Percentiles rank a stretch among this genome's conserved stretches.
phyloP scores from a whole-genome alignment of 2,113 vertebrate species.

The Nematolebias whitei region DNA sequence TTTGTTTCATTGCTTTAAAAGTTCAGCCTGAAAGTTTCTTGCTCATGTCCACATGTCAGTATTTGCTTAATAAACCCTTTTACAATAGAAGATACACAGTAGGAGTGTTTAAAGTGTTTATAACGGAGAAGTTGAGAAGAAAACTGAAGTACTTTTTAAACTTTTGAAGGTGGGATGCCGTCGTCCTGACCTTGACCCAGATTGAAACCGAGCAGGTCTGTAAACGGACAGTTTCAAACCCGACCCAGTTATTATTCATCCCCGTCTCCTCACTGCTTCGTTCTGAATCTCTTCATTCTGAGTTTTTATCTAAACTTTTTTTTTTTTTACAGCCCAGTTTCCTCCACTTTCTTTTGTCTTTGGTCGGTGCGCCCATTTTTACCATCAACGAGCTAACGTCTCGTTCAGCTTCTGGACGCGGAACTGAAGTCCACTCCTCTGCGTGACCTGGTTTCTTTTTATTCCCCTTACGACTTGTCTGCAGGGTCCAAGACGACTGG shows the following conservation, averaged over 20 bases:
- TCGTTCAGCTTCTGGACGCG: constrained; percentile 26
- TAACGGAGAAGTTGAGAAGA: not conserved
- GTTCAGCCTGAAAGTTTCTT: not conserved
- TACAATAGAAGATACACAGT: not conserved
- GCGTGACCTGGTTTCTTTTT: constrained; percentile 37
- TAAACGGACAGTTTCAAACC: constrained; percentile 33
- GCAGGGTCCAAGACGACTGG: constrained; percentile 12
- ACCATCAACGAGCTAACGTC: constrained; percentile 46
- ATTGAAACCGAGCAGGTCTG: constrained; percentile 41
- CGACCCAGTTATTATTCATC: constrained; percentile 42
- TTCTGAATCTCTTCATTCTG: constrained; percentile 4
- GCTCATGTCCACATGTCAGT: not conserved
- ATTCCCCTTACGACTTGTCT: constrained; percentile 15
- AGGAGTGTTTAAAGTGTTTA: not conserved
- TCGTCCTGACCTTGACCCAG: constrained; percentile 72
- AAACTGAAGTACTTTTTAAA: constrained; percentile 10
- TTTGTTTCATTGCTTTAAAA: constrained; percentile 1
- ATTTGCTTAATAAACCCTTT: not conserved
- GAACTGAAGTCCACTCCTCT: constrained; percentile 12
- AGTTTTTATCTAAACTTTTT: not conserved
- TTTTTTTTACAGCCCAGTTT: not conserved
- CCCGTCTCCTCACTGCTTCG: not conserved
- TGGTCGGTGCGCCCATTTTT: constrained; percentile 39
- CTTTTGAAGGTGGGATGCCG: constrained; percentile 6
- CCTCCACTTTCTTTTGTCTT: constrained; percentile 19